Percentiles rank a stretch among this genome's conserved stretches.
Evolutionary conservation across 2,113 vertebrate genomes (phyloP).

Genomic region (Sylvia atricapilla): DNA sequence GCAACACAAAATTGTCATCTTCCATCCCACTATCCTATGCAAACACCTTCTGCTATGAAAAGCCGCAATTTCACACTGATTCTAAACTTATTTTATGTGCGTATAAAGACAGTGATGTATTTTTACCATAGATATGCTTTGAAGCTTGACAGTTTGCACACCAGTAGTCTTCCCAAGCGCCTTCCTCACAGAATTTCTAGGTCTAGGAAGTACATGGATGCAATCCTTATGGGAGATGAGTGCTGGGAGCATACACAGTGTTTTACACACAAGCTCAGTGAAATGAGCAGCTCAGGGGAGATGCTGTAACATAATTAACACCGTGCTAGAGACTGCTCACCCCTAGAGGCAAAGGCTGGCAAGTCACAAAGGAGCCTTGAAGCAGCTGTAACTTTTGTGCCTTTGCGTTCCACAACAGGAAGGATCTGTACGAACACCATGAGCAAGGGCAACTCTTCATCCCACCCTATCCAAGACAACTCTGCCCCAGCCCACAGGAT

Average conservation of each 20-base stretch:
- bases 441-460: not conserved
- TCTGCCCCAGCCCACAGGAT: not conserved
- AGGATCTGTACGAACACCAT: not conserved
- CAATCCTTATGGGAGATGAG: not conserved
- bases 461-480: not conserved
- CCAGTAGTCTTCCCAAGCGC: not conserved
- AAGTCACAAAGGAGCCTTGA: not conserved
- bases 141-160: not conserved
- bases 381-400: not conserved
- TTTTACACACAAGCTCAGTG: not conserved
- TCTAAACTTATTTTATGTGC: not conserved
- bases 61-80: not conserved
- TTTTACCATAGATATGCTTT: not conserved
- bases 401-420: not conserved
- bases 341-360: not conserved
- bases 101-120: not conserved
- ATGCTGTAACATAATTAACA: not conserved
- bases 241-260: rapidly evolving
- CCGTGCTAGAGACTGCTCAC: not conserved
- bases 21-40: not conserved
- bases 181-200: not conserved
- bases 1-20: not conserved
- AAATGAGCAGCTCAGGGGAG: not conserved
- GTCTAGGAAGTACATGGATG: not conserved
- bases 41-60: not conserved